Evolutionary conservation across 2,888 invertebrate genomes (phyloP).

Genomic region (Camptogramma bilineatum): DNA sequence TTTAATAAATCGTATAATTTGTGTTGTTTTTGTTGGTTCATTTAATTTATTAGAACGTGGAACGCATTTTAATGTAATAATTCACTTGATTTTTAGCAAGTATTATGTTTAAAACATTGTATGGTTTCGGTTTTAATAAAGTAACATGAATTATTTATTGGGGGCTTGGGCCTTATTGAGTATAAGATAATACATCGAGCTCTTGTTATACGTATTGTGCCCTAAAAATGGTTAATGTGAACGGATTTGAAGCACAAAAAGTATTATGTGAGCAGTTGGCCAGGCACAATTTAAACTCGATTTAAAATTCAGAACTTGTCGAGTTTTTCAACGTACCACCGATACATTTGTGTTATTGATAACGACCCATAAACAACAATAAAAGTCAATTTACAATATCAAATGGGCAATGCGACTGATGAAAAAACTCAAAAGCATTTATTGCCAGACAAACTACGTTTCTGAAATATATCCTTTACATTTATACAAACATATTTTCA

Average conservation of each 20-base stretch:
- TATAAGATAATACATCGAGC: conserved; percentile 34
- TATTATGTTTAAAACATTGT: conserved; percentile 41
- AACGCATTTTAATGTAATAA: conserved; percentile 41
- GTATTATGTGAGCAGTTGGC: conserved; percentile 51
- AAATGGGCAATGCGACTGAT: conserved; percentile 26
- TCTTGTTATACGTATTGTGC: conserved; percentile 62
- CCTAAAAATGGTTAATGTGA: conserved; percentile 69
- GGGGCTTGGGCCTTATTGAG: conserved; percentile 38
- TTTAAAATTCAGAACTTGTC: conserved; percentile 50
- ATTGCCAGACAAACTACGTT: conserved; percentile 21
- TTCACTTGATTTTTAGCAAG: conserved; percentile 43
- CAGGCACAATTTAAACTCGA: conserved; percentile 55
- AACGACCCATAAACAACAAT: conserved; percentile 41
- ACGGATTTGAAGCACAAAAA: conserved; percentile 57
- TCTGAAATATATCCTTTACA: not conserved
- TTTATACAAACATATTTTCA: not conserved
- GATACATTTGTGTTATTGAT: conserved; percentile 34
- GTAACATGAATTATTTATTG: conserved; percentile 42
- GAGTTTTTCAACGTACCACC: conserved; percentile 38
- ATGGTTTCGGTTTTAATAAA: conserved; percentile 31
- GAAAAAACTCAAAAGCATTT: conserved; percentile 28
- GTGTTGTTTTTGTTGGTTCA: conserved; percentile 51
- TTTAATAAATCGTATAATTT: conserved; percentile 6
- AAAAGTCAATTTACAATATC: conserved; percentile 37
- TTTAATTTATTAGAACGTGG: conserved; percentile 59